A percentile compares a stretch with the other conserved stretches of the same genome.
These are phyloP conservation scores for Sorex araneus DNA, from an alignment of 2,113 vertebrate genomes.

Conservation along the genomic window DNA sequence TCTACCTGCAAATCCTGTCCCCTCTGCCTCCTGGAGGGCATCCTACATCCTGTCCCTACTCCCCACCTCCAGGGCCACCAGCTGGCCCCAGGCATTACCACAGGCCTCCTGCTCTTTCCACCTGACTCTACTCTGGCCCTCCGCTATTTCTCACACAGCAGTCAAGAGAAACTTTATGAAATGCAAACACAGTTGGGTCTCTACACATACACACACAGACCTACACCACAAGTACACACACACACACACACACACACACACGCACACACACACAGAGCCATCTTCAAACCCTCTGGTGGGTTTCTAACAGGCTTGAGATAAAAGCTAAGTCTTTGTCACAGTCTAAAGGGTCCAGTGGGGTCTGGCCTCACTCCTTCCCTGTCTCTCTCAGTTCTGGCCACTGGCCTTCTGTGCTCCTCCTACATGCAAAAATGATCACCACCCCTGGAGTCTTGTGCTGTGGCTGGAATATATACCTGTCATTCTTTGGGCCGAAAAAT, in stretches of 20 bases:
- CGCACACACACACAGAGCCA: no score
- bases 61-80: background rate
- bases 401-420: background rate
- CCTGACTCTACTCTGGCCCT: background rate
- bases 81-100: background rate
- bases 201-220: background rate
- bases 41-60: background rate
- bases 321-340: background rate
- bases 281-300: background rate
- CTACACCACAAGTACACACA: no score
- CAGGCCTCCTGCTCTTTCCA: background rate
- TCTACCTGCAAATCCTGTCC: slow-evolving; percentile 8
- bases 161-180: background rate
- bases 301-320: background rate
- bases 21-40: background rate
- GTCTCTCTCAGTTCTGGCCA: background rate
- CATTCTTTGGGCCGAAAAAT: background rate
- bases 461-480: slow-evolving; percentile 8
- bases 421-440: background rate
- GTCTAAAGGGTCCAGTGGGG: background rate
- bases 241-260: no score
- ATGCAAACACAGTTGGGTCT: background rate
- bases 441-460: background rate
- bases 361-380: background rate
- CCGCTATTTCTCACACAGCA: background rate